phyloP scores from a whole-genome alignment of 1,140 invertebrate species.

The Drosophila varians region DNA sequence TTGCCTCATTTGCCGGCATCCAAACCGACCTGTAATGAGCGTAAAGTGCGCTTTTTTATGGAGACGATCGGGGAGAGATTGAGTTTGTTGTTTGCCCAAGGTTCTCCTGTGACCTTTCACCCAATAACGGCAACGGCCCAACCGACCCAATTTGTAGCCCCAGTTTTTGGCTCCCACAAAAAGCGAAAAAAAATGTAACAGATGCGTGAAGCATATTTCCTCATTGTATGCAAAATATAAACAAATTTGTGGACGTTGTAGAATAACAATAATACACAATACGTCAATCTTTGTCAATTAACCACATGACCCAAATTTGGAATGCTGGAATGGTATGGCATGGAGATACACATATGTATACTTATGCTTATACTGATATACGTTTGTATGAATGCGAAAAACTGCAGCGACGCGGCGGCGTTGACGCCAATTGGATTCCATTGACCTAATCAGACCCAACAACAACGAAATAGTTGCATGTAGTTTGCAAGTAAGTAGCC shows the following conservation, averaged over 20 bases:
- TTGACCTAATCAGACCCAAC: conserved; percentile 71
- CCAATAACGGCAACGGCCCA: conserved; percentile 19
- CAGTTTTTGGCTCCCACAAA: conserved; percentile 28
- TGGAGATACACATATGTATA: conserved; percentile 7
- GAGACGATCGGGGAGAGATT: not conserved
- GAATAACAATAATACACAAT: conserved; percentile 67
- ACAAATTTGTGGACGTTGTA: conserved; percentile 63
- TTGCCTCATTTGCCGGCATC: conserved; percentile 30
- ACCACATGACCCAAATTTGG: conserved; percentile 77
- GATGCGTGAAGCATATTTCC: conserved; percentile 61
- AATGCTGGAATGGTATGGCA: conserved; percentile 30
- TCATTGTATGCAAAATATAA: conserved; percentile 74
- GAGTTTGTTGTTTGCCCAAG: conserved; percentile 13
- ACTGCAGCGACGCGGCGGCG: conserved; percentile 46
- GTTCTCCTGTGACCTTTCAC: conserved; percentile 33
- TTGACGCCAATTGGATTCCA: conserved; percentile 73
- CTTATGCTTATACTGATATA: conserved; percentile 6
- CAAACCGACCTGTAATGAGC: conserved; percentile 35
- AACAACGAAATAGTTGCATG: conserved; percentile 13
- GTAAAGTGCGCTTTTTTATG: conserved; percentile 22
- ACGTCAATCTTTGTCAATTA: conserved; percentile 81
- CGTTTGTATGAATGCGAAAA: conserved; percentile 29
- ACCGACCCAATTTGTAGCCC: conserved; percentile 3
- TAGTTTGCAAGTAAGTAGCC: conserved; percentile 39
- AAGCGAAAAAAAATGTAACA: conserved; percentile 33